Percentiles rank a stretch among this genome's conserved stretches.
Conservation (phyloP, 92 coral and sea anemone genomes). For the Chrysogorgia sp. region DNA sequence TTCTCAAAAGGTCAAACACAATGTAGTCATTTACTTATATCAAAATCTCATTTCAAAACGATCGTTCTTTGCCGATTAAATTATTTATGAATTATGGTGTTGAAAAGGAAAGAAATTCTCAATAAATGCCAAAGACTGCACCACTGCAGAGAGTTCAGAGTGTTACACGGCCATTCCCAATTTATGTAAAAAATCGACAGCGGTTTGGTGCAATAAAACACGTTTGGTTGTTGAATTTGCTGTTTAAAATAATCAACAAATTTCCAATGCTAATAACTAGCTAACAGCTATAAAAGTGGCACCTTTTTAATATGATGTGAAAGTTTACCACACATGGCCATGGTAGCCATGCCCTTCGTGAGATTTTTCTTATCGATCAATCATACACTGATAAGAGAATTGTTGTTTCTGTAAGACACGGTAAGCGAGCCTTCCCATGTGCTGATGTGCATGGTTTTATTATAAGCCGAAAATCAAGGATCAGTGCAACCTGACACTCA, state of each 20-base stretch:
- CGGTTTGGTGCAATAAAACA: neutral
- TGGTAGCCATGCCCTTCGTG: no score
- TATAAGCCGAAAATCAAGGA: conserved; percentile 12
- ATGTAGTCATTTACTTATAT: no score
- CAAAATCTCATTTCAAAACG: no score
- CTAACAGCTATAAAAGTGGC: no score
- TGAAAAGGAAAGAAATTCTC: no score
- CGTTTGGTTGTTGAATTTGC: neutral
- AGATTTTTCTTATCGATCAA: neutral
- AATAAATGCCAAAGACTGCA: no score
- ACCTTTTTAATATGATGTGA: neutral
- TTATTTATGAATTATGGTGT: no score
- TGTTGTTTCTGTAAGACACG: conserved; percentile 22
- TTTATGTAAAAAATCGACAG: neutral
- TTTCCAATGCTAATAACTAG: no score
- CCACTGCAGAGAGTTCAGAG: no score
- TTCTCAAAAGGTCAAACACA: no score
- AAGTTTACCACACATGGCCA: neutral
- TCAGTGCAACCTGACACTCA: conserved; percentile 29
- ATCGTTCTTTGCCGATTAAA: no score
- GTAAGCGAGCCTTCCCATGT: conserved; percentile 8
- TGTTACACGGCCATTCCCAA: neutral
- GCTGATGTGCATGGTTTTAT: conserved; percentile 8
- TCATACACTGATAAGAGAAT: neutral
- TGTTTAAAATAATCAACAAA: neutral